phyloP scores from a whole-genome alignment of 2,888 invertebrate genomes.

The Cephus rjabovi region DNA sequence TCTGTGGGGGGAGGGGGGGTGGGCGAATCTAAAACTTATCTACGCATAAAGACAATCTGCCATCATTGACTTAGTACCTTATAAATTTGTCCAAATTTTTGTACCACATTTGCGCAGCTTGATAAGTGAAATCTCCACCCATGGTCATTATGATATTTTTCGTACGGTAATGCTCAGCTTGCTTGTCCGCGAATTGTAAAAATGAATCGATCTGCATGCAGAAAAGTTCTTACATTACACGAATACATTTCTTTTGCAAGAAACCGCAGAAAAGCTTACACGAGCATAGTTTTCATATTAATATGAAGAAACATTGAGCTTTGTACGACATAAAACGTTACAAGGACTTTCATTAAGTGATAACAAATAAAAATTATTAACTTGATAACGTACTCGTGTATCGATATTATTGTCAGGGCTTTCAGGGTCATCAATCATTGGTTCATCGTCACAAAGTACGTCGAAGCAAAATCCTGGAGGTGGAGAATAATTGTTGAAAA shows the following conservation, averaged over 20 bases:
- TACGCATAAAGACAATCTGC: background rate
- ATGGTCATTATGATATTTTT: constrained; percentile 86
- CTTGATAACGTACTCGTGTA: constrained; percentile 56
- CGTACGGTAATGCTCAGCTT: constrained; percentile 73
- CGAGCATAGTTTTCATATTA: background rate
- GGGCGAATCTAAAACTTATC: background rate
- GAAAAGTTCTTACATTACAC: constrained; percentile 11
- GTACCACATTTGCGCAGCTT: constrained; percentile 84
- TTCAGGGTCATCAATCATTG: constrained; percentile 84
- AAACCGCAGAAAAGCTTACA: background rate
- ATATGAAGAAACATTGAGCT: background rate
- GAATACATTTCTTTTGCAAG: constrained; percentile 12
- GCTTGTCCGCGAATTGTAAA: constrained; percentile 69
- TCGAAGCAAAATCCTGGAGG: constrained; percentile 96
- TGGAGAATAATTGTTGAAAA: constrained; percentile 85
- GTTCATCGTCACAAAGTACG: constrained; percentile 83
- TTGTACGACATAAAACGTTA: background rate
- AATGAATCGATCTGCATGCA: constrained; percentile 65
- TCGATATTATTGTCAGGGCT: constrained; percentile 89
- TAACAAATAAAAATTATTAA: background rate
- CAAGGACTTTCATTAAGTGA: background rate
- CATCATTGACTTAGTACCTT: constrained; percentile 65
- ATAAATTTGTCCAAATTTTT: constrained; percentile 89
- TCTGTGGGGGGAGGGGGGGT: background rate
- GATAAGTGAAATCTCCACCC: constrained; percentile 93